phyloP scores from a whole-genome alignment of 2,113 vertebrate species.

The Cephalopholis sonnerati region DNA sequence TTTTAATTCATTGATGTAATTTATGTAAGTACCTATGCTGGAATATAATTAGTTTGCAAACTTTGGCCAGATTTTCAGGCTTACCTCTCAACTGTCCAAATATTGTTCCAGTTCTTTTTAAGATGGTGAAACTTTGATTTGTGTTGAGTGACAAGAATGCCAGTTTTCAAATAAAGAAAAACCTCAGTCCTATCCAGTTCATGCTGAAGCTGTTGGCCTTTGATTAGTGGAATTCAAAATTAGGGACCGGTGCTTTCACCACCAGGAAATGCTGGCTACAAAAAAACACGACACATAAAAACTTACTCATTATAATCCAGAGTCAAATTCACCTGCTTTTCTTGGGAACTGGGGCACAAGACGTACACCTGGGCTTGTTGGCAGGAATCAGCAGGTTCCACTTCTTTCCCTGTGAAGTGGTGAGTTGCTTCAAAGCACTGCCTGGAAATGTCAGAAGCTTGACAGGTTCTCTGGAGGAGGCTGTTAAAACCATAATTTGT shows the following conservation, averaged over 20 bases:
- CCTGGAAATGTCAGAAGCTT: constrained; percentile 31
- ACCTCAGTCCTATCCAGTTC: not conserved
- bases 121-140: not conserved
- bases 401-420: constrained; percentile 14
- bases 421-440: constrained; percentile 20
- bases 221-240: not conserved
- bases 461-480: constrained; percentile 27
- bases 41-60: not conserved
- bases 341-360: constrained; percentile 36
- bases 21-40: no score
- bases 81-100: not conserved
- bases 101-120: not conserved
- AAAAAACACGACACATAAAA: not conserved
- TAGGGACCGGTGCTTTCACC: not conserved
- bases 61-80: not conserved
- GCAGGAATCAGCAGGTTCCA: constrained; percentile 7
- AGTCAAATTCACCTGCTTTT: constrained; percentile 26
- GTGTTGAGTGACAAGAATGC: not conserved
- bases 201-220: not conserved
- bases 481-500: constrained; percentile 28
- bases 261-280: not conserved
- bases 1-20: no score
- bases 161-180: not conserved
- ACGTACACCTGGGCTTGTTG: constrained; percentile 48
- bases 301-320: constrained; percentile 4